Base-by-base conservation (phyloP, 2,113 vertebrate species). In the Thinocorus orbignyianus region DNA sequence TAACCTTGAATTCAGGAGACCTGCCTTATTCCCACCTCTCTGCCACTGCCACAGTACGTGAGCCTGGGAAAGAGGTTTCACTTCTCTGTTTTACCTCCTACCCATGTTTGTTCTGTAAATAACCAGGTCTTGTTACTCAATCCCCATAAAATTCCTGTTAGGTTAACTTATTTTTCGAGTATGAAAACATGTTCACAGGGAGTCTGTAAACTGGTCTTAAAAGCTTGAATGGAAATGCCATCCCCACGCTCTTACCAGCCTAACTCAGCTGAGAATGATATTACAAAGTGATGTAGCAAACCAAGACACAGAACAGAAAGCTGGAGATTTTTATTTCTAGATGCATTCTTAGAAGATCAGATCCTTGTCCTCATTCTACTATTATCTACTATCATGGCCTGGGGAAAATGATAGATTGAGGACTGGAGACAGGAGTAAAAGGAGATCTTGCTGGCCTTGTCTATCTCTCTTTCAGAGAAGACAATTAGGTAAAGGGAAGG, bases 311-410 rank as follows among this genome's bases (percentile, higher is more conserved):
- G 33, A 84, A 71, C 0, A 68, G 69, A 64, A 79, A 76, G 22
- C 20, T 37, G 18, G 14, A 79, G 30, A 55, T 46, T 84, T 92
- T 54, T 1, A 1, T 69, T 82, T 87, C 44, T 76, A 41, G 30
- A 17, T 1, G 1, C 60, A 8, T 52, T 84, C 24, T 81, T 30
- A 64, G 51, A 81, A 77, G 31, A 66, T 60, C 0, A 0, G 16
- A 78, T 66, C 33, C 17, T 84, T 78, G 39, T 28, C 35, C 35
- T 76, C 49, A 49, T 74, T 69, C 72, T 66, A 26, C 52, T 78
- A 31, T 60, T 37, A 19, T 42, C 20, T 81, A 39, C 7, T 10
- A 41, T 22, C n/a, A n/a, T 35, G 22, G 10, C 23, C 52, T 52
- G 52, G 55, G 7, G 9, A 91, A 92, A 65, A 65, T 8, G 22